Evolutionary conservation across 2,888 invertebrate species (phyloP), one percentile per base, ranked within the genome.

Genomic region (Rhagium mordax): DNA sequence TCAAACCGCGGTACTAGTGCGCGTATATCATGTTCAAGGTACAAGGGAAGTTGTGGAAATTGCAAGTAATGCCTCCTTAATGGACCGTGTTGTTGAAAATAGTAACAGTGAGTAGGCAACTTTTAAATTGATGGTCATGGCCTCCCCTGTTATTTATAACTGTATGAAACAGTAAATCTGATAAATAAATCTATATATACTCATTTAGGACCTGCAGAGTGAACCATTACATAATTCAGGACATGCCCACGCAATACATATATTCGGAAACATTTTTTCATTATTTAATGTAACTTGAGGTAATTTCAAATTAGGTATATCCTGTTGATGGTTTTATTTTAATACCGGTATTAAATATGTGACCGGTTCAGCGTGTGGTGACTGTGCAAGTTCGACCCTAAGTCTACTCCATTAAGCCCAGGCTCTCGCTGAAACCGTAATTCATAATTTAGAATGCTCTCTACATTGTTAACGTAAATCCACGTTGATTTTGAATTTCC

Each of bases 101-200:
- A 16, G 15, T 15, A 18, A 29, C 59, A 29, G 33, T 59, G 59
- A 59, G 59, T 59, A 29, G 33, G 59, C 59, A 59, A 59, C 59
- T 59, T 59, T 59, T 59, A 59, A 59, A 59, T 59, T 59, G 59
- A 59, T 59, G 59, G 18, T 8, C 18, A 59, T 10, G 29, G 59
- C 41, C 13, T 18, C 33, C 13, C 5, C n/a, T n/a, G 41, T 41
- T 41, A 41, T 41, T 13, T 41, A 41, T 41, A 41, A n/a, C 41
- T 3, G n/a, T 15, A 41, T 41, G 41, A 41, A 41, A 41, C 41
- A 41, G 41, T 41, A 41, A 41, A n/a, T 0, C n/a, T n/a, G 4
- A 41, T 41, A 41, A 41, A 41, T 41, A 41, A 33, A 33, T 41
- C 6, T n/a, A 2, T 41, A 41, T 2, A 24, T 2, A 24, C 6